Base-by-base conservation (phyloP, 2,797 vertebrate genomes). In the Chiloscyllium punctatum region DNA sequence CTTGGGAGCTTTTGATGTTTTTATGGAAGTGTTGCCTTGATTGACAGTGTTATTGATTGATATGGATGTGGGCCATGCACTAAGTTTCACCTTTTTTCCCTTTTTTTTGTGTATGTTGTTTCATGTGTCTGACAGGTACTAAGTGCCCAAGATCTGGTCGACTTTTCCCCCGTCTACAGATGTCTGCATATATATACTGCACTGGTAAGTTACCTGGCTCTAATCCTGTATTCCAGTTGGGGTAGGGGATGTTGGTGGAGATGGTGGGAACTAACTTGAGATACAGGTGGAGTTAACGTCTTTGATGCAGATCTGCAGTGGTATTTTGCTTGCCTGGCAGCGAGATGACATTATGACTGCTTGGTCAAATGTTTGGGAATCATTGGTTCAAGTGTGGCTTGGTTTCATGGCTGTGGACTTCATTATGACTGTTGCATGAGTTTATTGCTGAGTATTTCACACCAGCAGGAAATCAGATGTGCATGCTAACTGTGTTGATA, bases 101-200 rank as follows among this genome's bases (percentile, higher is more conserved):
- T 96, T 30, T 77, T 95, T 96, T 95, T 90, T 94, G 23, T 57
- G 42, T 94, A 11, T 96, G 57, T 96, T 37, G 33, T 84, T 95
- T 48, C 1, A 72, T 96, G 0, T 88, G 0, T 95, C 97, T 95
- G 96, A 0, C 95, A 99, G 99, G 98, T 99, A 9, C 98, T 98
- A 0, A 99, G 98, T 51, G 98, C 99, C 79, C 99, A 99, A 95
- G 99, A 99, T 90, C 96, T 99, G 97, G 99, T 99, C 97, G 99
- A 99, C 96, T 99, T 99, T 97, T 99, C 99, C 1, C 99, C 99
- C 0, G 99, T 99, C 11, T 99, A 99, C 97, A 98, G 99, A 62
- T 99, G 99, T 97, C 97, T 99, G 42, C 99, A 99, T 95, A 99
- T 99, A 97, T 99, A 99, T 97, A 98, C 98, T 0, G 99, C 99